phyloP scores from a whole-genome alignment of 2,797 vertebrate genomes.

The Neosalanx taihuensis region DNA sequence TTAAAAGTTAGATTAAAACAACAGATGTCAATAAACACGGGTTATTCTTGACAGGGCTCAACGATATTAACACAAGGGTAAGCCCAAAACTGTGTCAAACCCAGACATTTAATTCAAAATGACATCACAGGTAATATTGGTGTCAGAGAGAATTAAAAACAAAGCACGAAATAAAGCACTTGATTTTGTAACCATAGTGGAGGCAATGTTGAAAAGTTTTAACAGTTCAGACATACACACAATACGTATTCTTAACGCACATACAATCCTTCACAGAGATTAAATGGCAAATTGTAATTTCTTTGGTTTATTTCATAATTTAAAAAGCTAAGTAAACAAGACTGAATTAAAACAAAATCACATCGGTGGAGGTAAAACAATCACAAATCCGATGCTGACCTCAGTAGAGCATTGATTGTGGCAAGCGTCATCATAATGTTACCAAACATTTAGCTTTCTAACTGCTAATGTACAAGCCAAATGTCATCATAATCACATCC shows the following conservation, averaged over 20 bases:
- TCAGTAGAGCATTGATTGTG: constrained; percentile 14
- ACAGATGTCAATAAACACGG: constrained; percentile 48
- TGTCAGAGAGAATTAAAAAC: constrained; percentile 46
- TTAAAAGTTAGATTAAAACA: constrained; percentile 42
- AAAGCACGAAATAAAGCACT: constrained; percentile 53
- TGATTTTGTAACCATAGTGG: background rate
- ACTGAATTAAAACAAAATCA: constrained; percentile 23
- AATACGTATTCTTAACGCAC: constrained; percentile 41
- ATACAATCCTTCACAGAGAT: constrained; percentile 43
- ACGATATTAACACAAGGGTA: constrained; percentile 36
- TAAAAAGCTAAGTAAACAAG: constrained; percentile 53
- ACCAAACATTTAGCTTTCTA: constrained; percentile 44
- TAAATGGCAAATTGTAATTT: constrained; percentile 37
- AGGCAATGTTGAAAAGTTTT: constrained; percentile 15
- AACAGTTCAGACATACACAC: constrained; percentile 30
- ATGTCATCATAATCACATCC: constrained; percentile 23
- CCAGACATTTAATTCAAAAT: constrained; percentile 17
- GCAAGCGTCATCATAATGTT: constrained; percentile 21
- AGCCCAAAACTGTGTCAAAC: constrained; percentile 31
- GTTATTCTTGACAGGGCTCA: constrained; percentile 27
- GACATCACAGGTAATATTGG: constrained; percentile 39
- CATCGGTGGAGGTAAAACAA: constrained; percentile 52
- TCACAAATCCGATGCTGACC: constrained; percentile 31
- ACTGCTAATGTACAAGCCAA: constrained; percentile 36
- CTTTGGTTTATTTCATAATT: constrained; percentile 56